Evolutionary conservation across 1,140 invertebrate genomes (phyloP), one percentile per base, ranked within the genome.

Genomic region (Scylla paramamosain): DNA sequence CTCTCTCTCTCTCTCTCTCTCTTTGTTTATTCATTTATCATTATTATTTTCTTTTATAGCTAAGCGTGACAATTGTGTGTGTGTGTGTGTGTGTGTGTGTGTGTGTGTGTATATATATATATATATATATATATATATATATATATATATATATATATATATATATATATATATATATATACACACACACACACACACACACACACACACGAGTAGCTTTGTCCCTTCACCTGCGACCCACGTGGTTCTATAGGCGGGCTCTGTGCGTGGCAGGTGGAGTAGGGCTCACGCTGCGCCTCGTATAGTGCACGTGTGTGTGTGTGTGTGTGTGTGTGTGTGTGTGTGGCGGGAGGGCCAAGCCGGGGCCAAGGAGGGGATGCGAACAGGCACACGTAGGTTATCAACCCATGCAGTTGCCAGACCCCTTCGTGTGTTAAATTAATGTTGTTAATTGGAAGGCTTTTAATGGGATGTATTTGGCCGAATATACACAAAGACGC

Each of bases 341-440:
- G 20, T 46, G 46, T 8, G 8, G 29, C n/a, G 31, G n/a, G 39
- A 7, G 90, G 32, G 88, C 32, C 87, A 32, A 29, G 20, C 82
- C 29, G 20, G n/a, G 67, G 67, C 39, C n/a, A 16, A 32, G n/a
- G 52, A 29, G 46, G 16, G 67, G 52, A 94, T 83, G 20, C 93
- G 93, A 59, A 94, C 93, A 82, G 46, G 46, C 12, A 39, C 87
- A n/a, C 77, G 93, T 94, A 94, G 93, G 93, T 94, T 94, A 94
- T 94, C 93, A 94, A 94, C 93, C 93, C 93, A 94, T 83, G 59
- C 12, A 39, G 88, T 91, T 94, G 93, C 87, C 93, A 94, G 25
- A 84, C 45, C 8, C 52, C 45, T 20, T 90, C 87, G 29, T 10
- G 29, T 8, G 10, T 6, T 90, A 46, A 90, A 46, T 89, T 28